Base-by-base conservation (phyloP, 2,113 vertebrate genomes). In the Passer montanus region DNA sequence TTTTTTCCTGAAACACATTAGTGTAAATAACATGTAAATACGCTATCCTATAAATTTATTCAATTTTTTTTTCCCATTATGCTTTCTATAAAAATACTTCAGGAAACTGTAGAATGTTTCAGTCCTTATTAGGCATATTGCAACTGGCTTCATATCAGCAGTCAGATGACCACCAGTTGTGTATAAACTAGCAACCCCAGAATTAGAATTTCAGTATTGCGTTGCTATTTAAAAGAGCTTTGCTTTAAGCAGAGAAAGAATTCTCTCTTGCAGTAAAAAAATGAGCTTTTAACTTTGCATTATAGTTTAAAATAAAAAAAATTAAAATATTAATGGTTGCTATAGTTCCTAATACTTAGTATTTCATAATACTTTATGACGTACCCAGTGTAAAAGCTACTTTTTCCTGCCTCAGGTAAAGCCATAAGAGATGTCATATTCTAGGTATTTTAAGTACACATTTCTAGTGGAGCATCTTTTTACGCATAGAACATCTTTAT, bases 381-480 rank as follows among this genome's bases (percentile, higher is more conserved):
- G 92, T 95, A 52, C 30, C 14, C 62, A 52, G 19, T 76, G 44
- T 89, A 91, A 91, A 79, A 83, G 31, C 37, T 94, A 55, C 66
- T 88, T 41, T 84, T 87, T 78, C 41, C 87, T 93, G 22, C 55
- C 55, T 93, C 70, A 91, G 70, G 56, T 66, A 84, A 63, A 84
- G 77, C 35, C 17, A 70, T 87, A 19, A 39, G 26, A 86, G 31
- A 60, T 56, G 17, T 43, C 90, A 60, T 46, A 83, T 95, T 90
- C 49, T 95, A 87, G 89, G 70, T 78, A 63, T 82, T 83, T 94
- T 62, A 31, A 90, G 64, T 91, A 82, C 66, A 84, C 26, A 56
- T 69, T 94, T 94, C n/a, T 69, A 70, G 35, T 91, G 35, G 49
- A 95, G 64, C 52, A 49, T 88, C 37, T 94, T 95, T 84, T 59